Percentiles rank a stretch among this genome's conserved stretches.
phyloP scores from a whole-genome alignment of 2,888 invertebrate genomes.

The Smittia sp. region DNA sequence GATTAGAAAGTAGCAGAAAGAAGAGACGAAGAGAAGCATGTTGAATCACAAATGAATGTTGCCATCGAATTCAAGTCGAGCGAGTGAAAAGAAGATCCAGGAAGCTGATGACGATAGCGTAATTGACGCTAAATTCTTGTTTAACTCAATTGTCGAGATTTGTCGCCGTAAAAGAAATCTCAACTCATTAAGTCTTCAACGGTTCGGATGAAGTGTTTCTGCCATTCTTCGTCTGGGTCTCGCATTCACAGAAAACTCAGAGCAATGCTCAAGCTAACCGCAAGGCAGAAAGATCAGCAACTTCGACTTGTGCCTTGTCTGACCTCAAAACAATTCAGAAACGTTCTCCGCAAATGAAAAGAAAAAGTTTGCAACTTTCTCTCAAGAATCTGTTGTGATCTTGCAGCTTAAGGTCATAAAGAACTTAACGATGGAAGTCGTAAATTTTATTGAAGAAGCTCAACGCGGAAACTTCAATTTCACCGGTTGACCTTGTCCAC shows the following conservation, averaged over 20 bases:
- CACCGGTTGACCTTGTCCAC: background rate
- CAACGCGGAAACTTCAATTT: background rate
- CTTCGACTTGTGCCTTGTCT: no score
- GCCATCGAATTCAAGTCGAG: background rate
- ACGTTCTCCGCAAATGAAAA: background rate
- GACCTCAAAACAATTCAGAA: background rate
- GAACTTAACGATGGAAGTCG: no score
- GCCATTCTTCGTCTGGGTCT: no score
- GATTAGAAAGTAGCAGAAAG: conserved; percentile 39
- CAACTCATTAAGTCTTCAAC: no score
- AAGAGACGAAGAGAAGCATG: background rate
- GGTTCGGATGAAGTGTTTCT: no score
- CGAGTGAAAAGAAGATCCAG: background rate
- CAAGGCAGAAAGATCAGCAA: no score
- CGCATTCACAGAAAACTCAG: no score
- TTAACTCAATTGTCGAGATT: no score
- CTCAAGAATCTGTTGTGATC: background rate
- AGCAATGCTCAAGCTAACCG: no score
- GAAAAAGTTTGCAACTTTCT: background rate
- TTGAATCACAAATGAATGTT: background rate
- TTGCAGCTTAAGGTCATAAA: background rate
- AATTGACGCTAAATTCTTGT: background rate
- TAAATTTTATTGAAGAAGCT: background rate
- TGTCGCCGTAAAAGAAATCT: no score
- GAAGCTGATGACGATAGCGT: conserved; percentile 1